Evolutionary conservation across 2,888 invertebrate genomes (phyloP).

Genomic region (Rosalia funebris): DNA sequence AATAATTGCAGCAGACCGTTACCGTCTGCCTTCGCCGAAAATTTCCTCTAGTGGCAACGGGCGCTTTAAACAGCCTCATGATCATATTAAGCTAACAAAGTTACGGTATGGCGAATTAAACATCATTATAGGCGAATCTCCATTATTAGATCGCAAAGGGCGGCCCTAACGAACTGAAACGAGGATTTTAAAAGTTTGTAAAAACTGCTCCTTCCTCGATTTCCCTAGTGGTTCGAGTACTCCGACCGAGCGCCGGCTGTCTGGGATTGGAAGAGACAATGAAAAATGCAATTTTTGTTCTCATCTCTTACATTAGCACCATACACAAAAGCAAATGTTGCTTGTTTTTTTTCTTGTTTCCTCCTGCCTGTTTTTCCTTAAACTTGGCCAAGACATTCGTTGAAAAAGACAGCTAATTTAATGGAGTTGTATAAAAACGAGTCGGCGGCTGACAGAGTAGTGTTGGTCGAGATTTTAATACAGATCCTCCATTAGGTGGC

Average conservation of each 20-base stretch:
- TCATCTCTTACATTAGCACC: slow-evolving; percentile 40
- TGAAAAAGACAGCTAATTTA: slow-evolving; percentile 23
- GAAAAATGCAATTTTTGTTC: slow-evolving; percentile 43
- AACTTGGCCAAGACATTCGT: slow-evolving; percentile 1
- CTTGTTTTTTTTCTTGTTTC: slow-evolving; percentile 34
- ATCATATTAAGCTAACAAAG: slow-evolving; percentile 45
- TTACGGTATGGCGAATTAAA: slow-evolving; percentile 46
- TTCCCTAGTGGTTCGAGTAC: slow-evolving; percentile 28
- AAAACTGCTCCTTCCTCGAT: slow-evolving; percentile 31
- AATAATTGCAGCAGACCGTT: neutral
- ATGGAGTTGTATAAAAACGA: slow-evolving; percentile 11
- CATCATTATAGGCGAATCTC: slow-evolving; percentile 45
- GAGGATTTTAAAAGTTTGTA: slow-evolving; percentile 38
- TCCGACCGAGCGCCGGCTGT: slow-evolving; percentile 13
- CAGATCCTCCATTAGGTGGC: neutral
- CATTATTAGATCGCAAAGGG: slow-evolving; percentile 37
- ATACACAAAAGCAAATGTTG: slow-evolving; percentile 40
- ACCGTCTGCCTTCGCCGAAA: neutral
- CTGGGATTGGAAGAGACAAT: slow-evolving; percentile 35
- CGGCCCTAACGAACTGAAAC: slow-evolving; percentile 39
- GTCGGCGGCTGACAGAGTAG: slow-evolving; percentile 9
- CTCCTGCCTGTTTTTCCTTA: slow-evolving; percentile 8
- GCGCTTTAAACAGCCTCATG: slow-evolving; percentile 26
- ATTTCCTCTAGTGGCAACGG: neutral
- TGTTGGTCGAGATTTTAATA: neutral